These are phyloP conservation scores for Spodoptera frugiperda DNA, from an alignment of 1,140 invertebrate genomes.

Conservation along the genomic window DNA sequence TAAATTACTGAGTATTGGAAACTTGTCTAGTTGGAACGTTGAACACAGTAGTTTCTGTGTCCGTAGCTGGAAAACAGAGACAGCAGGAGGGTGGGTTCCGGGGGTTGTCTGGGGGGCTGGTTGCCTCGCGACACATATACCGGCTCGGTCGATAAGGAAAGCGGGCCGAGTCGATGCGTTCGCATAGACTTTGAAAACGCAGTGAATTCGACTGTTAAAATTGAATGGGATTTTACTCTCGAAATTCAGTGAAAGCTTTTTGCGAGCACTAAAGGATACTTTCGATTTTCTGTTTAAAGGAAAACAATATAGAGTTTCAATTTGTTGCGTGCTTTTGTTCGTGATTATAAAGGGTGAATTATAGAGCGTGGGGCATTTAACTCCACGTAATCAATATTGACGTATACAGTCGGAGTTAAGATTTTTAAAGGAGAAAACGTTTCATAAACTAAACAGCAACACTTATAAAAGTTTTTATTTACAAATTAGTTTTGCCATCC, in stretches of 20 bases:
- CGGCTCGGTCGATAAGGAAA: conserved; percentile 76
- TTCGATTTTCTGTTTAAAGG: conserved; percentile 12
- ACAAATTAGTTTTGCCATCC: too few relatives aligned
- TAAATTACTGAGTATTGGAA: conserved; percentile 41
- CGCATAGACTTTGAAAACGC: conserved; percentile 54
- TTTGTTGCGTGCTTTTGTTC: not conserved
- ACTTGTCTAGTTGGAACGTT: conserved; percentile 43
- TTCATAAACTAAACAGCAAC: too few relatives aligned
- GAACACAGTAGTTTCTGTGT: conserved; percentile 47
- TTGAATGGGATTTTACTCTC: conserved; percentile 30
- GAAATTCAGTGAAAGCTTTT: conserved; percentile 15
- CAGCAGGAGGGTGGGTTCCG: conserved; percentile 56
- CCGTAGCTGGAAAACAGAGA: conserved; percentile 48
- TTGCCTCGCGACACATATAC: conserved; percentile 70
- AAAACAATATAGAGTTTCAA: not conserved
- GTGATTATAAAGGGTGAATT: too few relatives aligned
- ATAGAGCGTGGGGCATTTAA: too few relatives aligned
- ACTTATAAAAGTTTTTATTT: too few relatives aligned
- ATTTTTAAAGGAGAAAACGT: too few relatives aligned
- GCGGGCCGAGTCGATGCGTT: conserved; percentile 65
- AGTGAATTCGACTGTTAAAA: conserved; percentile 55
- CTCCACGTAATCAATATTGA: too few relatives aligned
- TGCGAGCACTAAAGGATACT: not conserved
- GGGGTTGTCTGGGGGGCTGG: conserved; percentile 55
- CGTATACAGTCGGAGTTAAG: too few relatives aligned